Percentiles rank a stretch among this genome's conserved stretches.
These are phyloP conservation scores for Rosalia funebris DNA, from an alignment of 2,888 invertebrate genomes.

Conservation along the genomic window DNA sequence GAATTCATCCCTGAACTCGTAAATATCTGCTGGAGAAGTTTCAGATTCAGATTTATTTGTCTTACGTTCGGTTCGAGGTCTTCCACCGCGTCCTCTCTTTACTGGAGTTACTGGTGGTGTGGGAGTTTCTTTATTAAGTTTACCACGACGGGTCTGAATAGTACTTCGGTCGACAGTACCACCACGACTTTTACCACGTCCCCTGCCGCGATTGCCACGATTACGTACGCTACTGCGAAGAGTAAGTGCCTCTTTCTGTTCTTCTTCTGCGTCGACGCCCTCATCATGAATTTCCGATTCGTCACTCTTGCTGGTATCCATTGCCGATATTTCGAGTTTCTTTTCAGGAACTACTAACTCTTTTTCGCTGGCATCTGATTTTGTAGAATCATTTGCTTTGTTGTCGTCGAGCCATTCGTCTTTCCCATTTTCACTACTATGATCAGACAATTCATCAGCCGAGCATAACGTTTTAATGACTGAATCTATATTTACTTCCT, in stretches of 20 bases:
- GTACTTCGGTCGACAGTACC: slow-evolving; percentile 60
- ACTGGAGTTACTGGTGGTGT: slow-evolving; percentile 46
- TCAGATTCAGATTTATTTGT: slow-evolving; percentile 68
- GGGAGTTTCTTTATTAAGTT: slow-evolving; percentile 46
- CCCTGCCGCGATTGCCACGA: slow-evolving; percentile 57
- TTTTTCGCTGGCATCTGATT: slow-evolving; percentile 19
- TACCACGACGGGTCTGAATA: slow-evolving; percentile 68
- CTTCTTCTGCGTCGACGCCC: slow-evolving; percentile 56
- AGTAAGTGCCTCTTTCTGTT: slow-evolving; percentile 11
- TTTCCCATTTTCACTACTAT: slow-evolving; percentile 58
- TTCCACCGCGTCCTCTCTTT: slow-evolving; percentile 63
- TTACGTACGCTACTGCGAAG: slow-evolving; percentile 49
- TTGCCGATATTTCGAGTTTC: slow-evolving; percentile 21
- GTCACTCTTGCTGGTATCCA: slow-evolving; percentile 45
- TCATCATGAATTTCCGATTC: slow-evolving; percentile 49
- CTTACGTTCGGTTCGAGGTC: slow-evolving; percentile 69
- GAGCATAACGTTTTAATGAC: slow-evolving; percentile 80
- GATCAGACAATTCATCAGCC: slow-evolving; percentile 63
- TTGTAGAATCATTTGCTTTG: slow-evolving; percentile 35
- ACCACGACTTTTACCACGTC: slow-evolving; percentile 38
- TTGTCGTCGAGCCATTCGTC: slow-evolving; percentile 51
- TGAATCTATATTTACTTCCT: slow-evolving; percentile 82
- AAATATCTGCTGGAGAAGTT: slow-evolving; percentile 77
- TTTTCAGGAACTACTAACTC: slow-evolving; percentile 24
- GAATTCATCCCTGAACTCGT: slow-evolving; percentile 91